phyloP scores from a whole-genome alignment of 2,113 vertebrate genomes.

The Hydrolagus affinis region DNA sequence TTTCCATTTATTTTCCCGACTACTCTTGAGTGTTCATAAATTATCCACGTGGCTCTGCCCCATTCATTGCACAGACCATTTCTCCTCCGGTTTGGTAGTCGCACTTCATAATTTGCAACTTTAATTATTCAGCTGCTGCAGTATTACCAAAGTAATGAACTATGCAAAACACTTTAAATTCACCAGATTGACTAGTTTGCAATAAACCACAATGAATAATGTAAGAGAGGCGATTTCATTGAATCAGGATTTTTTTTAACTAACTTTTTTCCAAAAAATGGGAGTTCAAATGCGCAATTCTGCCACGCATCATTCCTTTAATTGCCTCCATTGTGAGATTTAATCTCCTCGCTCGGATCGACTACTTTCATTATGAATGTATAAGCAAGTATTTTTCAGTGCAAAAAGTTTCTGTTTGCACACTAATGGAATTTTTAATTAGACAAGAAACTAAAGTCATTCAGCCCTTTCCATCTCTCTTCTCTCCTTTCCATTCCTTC shows the following conservation, averaged over 20 bases:
- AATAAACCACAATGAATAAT: constrained; percentile 24
- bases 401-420: neutral
- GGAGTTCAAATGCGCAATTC: constrained; percentile 10
- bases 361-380: neutral
- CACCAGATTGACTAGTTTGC: constrained; percentile 26
- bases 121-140: constrained; percentile 30
- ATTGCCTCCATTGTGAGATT: constrained; percentile 30
- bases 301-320: constrained; percentile 10
- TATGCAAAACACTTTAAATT: constrained; percentile 23
- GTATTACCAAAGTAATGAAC: constrained; percentile 27
- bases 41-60: neutral
- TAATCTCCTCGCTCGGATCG: neutral
- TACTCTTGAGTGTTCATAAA: neutral
- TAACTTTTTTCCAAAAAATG: neutral
- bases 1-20: neutral
- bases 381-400: constrained; percentile 1
- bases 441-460: neutral
- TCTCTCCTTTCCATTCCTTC: too few relatives aligned
- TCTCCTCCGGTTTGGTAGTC: constrained; percentile 1
- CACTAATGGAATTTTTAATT: constrained; percentile 29
- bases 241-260: constrained; percentile 22
- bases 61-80: constrained; percentile 22
- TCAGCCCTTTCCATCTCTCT: too few relatives aligned
- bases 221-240: neutral
- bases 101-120: constrained; percentile 20